Base-by-base conservation (phyloP, 2,888 invertebrate species). In the Temnothorax rugatulus region DNA sequence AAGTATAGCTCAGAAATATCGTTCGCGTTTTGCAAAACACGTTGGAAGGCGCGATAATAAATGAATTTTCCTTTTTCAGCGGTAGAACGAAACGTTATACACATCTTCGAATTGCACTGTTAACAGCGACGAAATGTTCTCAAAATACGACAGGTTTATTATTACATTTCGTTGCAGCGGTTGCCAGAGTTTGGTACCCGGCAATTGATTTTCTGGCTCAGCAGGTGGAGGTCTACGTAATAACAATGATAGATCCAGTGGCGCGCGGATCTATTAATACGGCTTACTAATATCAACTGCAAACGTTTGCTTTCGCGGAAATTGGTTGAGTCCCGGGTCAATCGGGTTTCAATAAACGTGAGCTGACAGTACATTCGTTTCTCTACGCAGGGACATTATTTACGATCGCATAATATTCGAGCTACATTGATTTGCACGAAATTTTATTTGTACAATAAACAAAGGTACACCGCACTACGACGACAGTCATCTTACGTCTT, bases 171-270 rank as follows among this genome's bases (percentile, higher is more conserved):
- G 47, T 34, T 81, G 59, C 59, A 18, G 18, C 59, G 21, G 21
- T 50, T 73, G 79, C 79, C 73, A 81, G 44, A 57, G 47, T 59
- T 81, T 13, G 25, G 74, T 41, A 47, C 15, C 34, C 69, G 69
- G 13, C 54, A 47, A 64, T 57, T 59, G 79, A 81, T 81, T 59
- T 44, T 47, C 73, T 73, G 73, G 79, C 79, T 47, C 47, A 57
- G 79, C 59, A 81, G 79, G 79, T 81, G 79, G 47, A 79, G 21
- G 21, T 59, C 57, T 34, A 73, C 73, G 79, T 73, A 81, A 73
- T 38, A 81, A 81, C 79, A 73, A 81, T 81, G 73, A 81, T 73
- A 71, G 74, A 71, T 59, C 59, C 59, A 71, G 57, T 57, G 5
- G 25, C 21, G 25, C 41, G 44, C 15, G 21, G 2, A 18, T 59